Evolutionary conservation across 1,140 invertebrate species (phyloP), one percentile per base, ranked within the genome.

Genomic region (Neotoxoptera formosana): DNA sequence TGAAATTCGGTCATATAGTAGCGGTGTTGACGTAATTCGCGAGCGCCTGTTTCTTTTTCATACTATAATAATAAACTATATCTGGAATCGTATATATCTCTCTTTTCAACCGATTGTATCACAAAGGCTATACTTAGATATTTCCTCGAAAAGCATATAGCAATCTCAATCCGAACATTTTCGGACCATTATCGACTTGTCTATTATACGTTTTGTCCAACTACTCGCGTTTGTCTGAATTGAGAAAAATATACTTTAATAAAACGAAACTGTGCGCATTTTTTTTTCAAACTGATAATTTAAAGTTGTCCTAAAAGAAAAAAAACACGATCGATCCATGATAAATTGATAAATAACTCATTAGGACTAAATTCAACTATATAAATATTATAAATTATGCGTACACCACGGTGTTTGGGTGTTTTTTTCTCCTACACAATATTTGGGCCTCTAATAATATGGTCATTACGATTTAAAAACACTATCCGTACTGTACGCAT

Each of bases 61-160:
- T n/a, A 76, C 30, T n/a, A n/a, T 76, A 76, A 76, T 76, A 76
- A 76, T n/a, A 34, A 76, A 76, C 60, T 76, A 76, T 76, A 76
- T 7, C n/a, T n/a, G 6, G n/a, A n/a, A 76, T 76, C n/a, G 14
- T 76, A 76, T 76, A 76, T 76, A 76, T 17, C 6, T 76, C n/a
- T n/a, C 14, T 76, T n/a, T 76, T 76, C n/a, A 76, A 17, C 60
- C n/a, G 14, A 14, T 76, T 14, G 30, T 2, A 76, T n/a, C 14
- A n/a, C 30, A 76, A 76, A 76, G 17, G 14, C 60, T n/a, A 76
- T 6, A 17, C n/a, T 76, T 76, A n/a, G 60, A 76, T 76, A n/a
- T n/a, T 76, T 76, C 14, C 14, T 76, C 14, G n/a, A n/a, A 76
- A n/a, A 34, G 3, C 6, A 17, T 76, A 76, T 76, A 76, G 60